Conservation (phyloP, 2,113 vertebrate species). For the Tauraco erythrolophus region DNA sequence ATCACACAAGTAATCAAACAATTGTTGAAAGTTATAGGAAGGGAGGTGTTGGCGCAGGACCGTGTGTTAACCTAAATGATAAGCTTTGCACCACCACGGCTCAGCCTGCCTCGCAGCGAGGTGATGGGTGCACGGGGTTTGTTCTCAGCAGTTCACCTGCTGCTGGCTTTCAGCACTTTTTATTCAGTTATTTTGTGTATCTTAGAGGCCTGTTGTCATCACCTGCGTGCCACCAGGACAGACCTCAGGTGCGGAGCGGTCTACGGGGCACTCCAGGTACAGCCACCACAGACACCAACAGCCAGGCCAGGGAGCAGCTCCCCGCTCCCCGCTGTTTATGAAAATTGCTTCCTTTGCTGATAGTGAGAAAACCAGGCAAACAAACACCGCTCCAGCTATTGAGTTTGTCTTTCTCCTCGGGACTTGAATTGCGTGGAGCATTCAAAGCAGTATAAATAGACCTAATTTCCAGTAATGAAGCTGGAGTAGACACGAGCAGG, state of each 20-base stretch:
- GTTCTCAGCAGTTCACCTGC: constrained; percentile 86
- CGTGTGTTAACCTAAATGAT: constrained; percentile 26
- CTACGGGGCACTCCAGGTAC: rapidly evolving
- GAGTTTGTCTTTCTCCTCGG: constrained; percentile 16
- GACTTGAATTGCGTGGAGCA: constrained; percentile 70
- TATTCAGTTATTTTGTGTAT: constrained; percentile 67
- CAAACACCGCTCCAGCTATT: constrained; percentile 10
- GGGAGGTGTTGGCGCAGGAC: background rate
- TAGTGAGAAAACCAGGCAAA: constrained; percentile 64
- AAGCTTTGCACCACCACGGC: constrained; percentile 37
- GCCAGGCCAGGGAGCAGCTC: background rate
- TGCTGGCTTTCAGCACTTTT: constrained; percentile 79
- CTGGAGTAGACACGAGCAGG: constrained; percentile 53
- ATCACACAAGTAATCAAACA: constrained; percentile 43
- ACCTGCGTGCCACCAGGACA: constrained; percentile 70
- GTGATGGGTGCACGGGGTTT: constrained; percentile 18
- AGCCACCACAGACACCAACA: rapidly evolving
- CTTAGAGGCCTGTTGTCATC: constrained; percentile 77
- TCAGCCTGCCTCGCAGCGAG: background rate
- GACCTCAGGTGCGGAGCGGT: constrained; percentile 79
- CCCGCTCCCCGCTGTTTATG: background rate
- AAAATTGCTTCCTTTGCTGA: constrained; percentile 62
- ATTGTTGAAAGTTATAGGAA: constrained; percentile 27
- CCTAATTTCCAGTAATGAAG: constrained; percentile 73
- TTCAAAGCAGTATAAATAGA: constrained; percentile 83